Percentiles rank a stretch among this genome's conserved stretches.
Evolutionary conservation across 2,888 invertebrate genomes (phyloP).

Genomic region (Cremastinae sp.): DNA sequence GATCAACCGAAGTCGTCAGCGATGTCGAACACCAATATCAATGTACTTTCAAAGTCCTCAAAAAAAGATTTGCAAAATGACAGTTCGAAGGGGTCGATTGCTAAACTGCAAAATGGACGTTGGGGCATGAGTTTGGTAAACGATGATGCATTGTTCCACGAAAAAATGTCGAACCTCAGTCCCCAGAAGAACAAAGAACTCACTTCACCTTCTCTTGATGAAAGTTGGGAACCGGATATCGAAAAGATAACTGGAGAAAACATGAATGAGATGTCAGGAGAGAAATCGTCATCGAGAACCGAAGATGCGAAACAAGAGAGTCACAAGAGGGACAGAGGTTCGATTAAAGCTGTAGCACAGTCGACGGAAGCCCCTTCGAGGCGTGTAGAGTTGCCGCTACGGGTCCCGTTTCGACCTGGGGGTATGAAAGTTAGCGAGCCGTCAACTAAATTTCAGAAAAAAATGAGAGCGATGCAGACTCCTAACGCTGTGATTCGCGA

Average conservation of each 20-base stretch:
- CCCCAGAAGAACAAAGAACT: too few relatives aligned
- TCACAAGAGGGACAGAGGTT: too few relatives aligned
- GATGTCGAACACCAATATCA: conserved; percentile 1
- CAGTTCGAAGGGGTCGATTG: background rate
- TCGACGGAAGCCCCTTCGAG: background rate
- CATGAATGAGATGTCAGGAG: too few relatives aligned
- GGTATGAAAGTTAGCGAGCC: conserved; percentile 46
- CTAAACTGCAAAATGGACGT: conserved; percentile 43
- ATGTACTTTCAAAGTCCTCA: background rate
- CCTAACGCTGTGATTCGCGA: conserved; percentile 22
- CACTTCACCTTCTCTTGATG: too few relatives aligned
- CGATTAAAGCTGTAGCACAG: background rate
- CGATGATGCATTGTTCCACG: background rate
- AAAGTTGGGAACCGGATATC: too few relatives aligned
- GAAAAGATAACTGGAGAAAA: too few relatives aligned
- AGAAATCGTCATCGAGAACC: too few relatives aligned
- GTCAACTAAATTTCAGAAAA: conserved; percentile 41
- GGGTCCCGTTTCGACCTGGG: conserved; percentile 13
- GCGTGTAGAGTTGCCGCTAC: background rate
- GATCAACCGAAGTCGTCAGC: conserved; percentile 23
- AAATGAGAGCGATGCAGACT: conserved; percentile 27
- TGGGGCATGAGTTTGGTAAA: conserved; percentile 49
- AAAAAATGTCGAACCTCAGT: background rate
- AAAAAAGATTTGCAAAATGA: background rate
- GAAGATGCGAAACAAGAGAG: too few relatives aligned